phyloP scores from a whole-genome alignment of 2,797 vertebrate genomes.

The Gadopsis bispinosus region DNA sequence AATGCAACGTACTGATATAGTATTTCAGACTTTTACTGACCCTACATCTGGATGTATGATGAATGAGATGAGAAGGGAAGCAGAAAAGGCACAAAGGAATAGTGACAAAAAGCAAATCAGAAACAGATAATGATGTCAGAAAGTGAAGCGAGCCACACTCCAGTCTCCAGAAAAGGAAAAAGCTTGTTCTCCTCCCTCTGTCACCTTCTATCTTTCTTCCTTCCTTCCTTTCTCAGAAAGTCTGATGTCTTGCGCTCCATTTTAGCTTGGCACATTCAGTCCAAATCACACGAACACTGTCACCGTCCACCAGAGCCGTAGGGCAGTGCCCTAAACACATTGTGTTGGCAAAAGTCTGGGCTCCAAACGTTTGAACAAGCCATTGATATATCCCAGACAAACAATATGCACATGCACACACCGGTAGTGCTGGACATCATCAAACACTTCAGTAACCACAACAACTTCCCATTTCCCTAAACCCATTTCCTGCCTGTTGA shows the following conservation, averaged over 20 bases:
- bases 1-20: conserved; percentile 20
- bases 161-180: conserved; percentile 60
- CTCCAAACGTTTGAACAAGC: conserved; percentile 41
- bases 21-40: conserved; percentile 23
- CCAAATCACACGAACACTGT: conserved; percentile 45
- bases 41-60: conserved; percentile 4
- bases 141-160: conserved; percentile 33
- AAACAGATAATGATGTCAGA: conserved; percentile 18
- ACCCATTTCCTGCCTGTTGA: conserved; percentile 79
- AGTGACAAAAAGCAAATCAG: not conserved
- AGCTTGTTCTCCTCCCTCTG: conserved; percentile 11
- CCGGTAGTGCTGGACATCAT: conserved; percentile 76
- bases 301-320: conserved; percentile 39
- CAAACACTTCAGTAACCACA: conserved; percentile 83
- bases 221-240: conserved; percentile 30
- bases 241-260: conserved; percentile 36
- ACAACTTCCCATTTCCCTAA: conserved; percentile 86
- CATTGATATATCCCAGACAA: conserved; percentile 66
- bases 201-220: conserved; percentile 6
- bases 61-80: not conserved
- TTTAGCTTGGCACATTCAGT: conserved; percentile 57
- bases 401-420: conserved; percentile 34
- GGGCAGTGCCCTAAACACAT: conserved; percentile 43
- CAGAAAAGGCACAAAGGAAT: not conserved
- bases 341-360: conserved; percentile 48